Conservation (phyloP, 2,113 vertebrate genomes). For the Toxotes jaculatrix region DNA sequence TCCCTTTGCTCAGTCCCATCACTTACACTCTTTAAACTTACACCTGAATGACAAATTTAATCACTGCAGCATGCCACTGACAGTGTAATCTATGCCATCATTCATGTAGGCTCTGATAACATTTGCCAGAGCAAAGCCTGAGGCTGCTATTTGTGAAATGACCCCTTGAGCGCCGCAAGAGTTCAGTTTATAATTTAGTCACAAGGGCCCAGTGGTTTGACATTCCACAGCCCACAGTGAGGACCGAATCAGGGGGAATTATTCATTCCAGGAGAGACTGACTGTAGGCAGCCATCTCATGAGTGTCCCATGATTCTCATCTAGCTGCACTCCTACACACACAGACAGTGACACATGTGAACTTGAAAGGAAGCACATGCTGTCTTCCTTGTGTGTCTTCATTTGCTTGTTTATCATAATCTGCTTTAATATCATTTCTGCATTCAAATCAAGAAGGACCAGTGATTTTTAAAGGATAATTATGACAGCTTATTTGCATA, state of each 20-base stretch:
- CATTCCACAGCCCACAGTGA: constrained; percentile 68
- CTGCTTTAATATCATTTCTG: not conserved
- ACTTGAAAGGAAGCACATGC: constrained; percentile 10
- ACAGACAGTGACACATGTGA: constrained; percentile 21
- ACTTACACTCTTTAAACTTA: constrained; percentile 29
- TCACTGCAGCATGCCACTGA: constrained; percentile 18
- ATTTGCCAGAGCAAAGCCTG: constrained; percentile 40
- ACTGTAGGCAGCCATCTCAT: constrained; percentile 63
- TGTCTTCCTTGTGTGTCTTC: not conserved
- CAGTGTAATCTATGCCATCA: constrained; percentile 30
- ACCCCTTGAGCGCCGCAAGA: constrained; percentile 46
- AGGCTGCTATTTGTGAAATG: constrained; percentile 46
- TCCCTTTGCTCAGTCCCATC: constrained; percentile 11
- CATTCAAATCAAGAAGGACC: not conserved
- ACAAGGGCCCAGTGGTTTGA: constrained; percentile 63
- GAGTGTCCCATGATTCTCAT: constrained; percentile 79
- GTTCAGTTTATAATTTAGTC: constrained; percentile 67
- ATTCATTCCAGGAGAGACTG: constrained; percentile 60
- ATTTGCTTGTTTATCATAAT: not conserved
- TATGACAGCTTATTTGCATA: not conserved
- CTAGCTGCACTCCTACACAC: constrained; percentile 68
- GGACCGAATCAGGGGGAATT: constrained; percentile 57
- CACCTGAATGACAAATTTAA: constrained; percentile 45
- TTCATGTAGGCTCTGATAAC: constrained; percentile 38
- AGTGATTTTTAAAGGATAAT: not conserved